These are phyloP conservation scores for Corythornis leucogaster DNA, from an alignment of 2,797 vertebrate species.

Conservation along the genomic window DNA sequence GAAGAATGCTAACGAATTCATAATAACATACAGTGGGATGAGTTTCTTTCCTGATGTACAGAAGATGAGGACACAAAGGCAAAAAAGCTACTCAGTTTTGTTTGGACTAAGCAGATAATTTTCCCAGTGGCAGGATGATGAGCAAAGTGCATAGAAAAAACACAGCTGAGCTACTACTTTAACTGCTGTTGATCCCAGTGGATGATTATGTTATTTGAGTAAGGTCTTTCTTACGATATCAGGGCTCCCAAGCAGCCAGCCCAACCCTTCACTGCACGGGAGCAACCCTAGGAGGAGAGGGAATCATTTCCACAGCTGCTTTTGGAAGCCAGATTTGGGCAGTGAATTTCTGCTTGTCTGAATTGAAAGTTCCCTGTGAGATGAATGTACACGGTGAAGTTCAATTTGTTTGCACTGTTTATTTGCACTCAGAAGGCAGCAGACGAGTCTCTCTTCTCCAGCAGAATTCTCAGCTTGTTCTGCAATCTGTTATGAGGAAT, in stretches of 20 bases:
- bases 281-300: not conserved
- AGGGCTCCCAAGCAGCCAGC: not conserved
- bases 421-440: constrained; percentile 15
- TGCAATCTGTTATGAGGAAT: not conserved
- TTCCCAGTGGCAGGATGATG: not conserved
- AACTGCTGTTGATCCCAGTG: not conserved
- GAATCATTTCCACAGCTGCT: not conserved
- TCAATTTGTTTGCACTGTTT: constrained; percentile 11
- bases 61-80: not conserved
- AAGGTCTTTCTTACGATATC: not conserved
- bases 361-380: not conserved
- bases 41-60: not conserved
- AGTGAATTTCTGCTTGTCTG: not conserved
- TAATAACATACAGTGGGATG: not conserved
- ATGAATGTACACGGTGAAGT: not conserved
- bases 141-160: not conserved
- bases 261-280: not conserved
- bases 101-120: constrained; percentile 7
- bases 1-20: not conserved
- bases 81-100: not conserved
- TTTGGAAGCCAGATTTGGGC: not conserved
- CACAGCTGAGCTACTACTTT: not conserved
- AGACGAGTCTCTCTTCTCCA: not conserved
- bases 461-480: constrained; percentile 39
- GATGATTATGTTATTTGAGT: constrained; percentile 6